Evolutionary conservation across 2,797 vertebrate species (phyloP).

Genomic region (Mus spretus): DNA sequence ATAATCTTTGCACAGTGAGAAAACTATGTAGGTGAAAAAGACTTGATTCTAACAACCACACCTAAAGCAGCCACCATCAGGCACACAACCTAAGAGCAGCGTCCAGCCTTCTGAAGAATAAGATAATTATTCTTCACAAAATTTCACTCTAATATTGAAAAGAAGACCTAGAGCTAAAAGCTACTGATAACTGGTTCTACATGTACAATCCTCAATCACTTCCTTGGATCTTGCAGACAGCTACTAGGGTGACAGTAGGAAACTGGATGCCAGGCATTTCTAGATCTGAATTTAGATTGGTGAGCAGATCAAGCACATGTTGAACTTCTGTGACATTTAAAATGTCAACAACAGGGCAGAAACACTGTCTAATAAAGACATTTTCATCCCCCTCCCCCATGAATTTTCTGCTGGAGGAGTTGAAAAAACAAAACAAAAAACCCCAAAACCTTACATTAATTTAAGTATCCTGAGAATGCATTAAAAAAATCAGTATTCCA

Average conservation of each 20-base stretch:
- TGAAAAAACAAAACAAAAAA: not conserved
- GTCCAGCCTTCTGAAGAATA: not conserved
- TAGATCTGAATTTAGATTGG: not conserved
- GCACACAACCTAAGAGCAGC: not conserved
- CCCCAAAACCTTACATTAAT: constrained; percentile 35
- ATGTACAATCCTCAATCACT: not conserved
- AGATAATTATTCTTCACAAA: constrained; percentile 28
- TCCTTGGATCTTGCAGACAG: not conserved
- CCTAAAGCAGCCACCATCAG: not conserved
- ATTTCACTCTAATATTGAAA: constrained; percentile 57
- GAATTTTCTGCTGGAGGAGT: not conserved
- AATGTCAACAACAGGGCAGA: not conserved
- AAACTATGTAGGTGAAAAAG: constrained; percentile 11
- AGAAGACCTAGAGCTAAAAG: constrained; percentile 40
- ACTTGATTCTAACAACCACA: not conserved
- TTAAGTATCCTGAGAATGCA: constrained; percentile 11
- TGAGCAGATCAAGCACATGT: not conserved
- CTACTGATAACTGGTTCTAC: not conserved
- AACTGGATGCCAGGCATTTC: not conserved
- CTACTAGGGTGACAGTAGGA: not conserved
- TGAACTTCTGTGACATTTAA: not conserved
- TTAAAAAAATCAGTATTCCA: not conserved
- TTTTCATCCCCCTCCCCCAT: constrained; percentile 34
- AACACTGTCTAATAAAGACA: not conserved
- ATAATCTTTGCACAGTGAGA: not conserved